phyloP scores from a whole-genome alignment of 1,140 invertebrate genomes.

The Penaeus vannamei region DNA sequence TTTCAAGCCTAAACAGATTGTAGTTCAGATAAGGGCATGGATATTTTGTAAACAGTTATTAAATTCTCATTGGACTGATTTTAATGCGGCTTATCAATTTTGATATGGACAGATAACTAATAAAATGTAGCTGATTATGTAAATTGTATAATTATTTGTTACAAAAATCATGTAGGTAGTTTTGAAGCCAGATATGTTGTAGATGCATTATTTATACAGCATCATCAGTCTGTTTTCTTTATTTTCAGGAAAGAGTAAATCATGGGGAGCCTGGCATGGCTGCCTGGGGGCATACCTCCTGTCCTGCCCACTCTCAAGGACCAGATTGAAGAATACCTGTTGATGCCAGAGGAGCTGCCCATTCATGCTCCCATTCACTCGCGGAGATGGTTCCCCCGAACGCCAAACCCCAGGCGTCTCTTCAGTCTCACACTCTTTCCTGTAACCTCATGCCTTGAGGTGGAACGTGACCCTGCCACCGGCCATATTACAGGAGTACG shows the following conservation, averaged over 20 bases:
- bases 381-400: slow-evolving; percentile 47
- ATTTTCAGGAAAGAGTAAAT: not conserved
- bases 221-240: not conserved
- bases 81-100: too few species aligned
- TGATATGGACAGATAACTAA: too few species aligned
- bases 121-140: too few species aligned
- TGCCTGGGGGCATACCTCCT: slow-evolving; percentile 39
- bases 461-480: slow-evolving; percentile 80
- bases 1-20: too few species aligned
- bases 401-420: slow-evolving; percentile 73
- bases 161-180: too few species aligned
- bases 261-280: slow-evolving; percentile 36
- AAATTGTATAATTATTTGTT: too few species aligned
- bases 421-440: slow-evolving; percentile 74
- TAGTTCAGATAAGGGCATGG: too few species aligned
- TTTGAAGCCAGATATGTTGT: too few species aligned
- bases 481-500: slow-evolving; percentile 80
- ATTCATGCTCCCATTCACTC: slow-evolving; percentile 51
- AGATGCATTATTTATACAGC: too few species aligned
- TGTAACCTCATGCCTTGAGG: slow-evolving; percentile 73
- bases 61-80: too few species aligned
- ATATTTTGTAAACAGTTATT: too few species aligned
- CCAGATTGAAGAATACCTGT: slow-evolving; percentile 52
- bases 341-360: slow-evolving; percentile 50
- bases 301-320: slow-evolving; percentile 48